Evolutionary conservation across 2,888 invertebrate species (phyloP).

Genomic region (Tiliacea citrago): DNA sequence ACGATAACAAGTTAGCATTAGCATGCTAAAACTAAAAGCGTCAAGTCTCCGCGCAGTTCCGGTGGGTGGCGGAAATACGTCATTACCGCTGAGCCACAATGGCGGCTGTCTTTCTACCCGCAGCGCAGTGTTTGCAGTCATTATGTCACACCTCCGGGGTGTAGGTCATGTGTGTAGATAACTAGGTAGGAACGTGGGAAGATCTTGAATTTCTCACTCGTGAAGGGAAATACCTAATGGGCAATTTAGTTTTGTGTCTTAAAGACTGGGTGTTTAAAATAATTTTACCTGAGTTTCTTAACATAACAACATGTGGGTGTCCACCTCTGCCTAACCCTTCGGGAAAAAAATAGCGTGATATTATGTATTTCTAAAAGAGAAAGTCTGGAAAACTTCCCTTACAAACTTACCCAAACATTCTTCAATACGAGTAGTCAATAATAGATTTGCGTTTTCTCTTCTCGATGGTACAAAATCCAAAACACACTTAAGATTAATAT

Average conservation of each 20-base stretch:
- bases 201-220: not conserved
- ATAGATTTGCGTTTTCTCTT: not conserved
- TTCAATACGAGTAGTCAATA: not conserved
- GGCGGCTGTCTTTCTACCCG: constrained; percentile 60
- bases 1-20: constrained; percentile 20
- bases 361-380: not conserved
- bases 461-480: not conserved
- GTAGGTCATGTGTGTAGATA: constrained; percentile 40
- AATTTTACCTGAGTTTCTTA: too few species aligned
- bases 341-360: too few species aligned
- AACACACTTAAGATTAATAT: not conserved
- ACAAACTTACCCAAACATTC: not conserved
- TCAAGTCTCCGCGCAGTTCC: constrained; percentile 54
- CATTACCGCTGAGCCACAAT: constrained; percentile 75
- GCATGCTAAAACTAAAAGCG: constrained; percentile 34
- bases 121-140: constrained; percentile 48
- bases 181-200: not conserved
- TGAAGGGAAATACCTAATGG: not conserved
- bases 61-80: constrained; percentile 75
- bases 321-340: too few species aligned
- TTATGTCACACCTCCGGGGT: constrained; percentile 64
- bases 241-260: not conserved
- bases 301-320: not conserved
- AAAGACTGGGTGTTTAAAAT: not conserved
- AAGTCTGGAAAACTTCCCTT: too few species aligned